phyloP scores from a whole-genome alignment of 2,113 vertebrate genomes.

The Cyanoderma ruficeps region DNA sequence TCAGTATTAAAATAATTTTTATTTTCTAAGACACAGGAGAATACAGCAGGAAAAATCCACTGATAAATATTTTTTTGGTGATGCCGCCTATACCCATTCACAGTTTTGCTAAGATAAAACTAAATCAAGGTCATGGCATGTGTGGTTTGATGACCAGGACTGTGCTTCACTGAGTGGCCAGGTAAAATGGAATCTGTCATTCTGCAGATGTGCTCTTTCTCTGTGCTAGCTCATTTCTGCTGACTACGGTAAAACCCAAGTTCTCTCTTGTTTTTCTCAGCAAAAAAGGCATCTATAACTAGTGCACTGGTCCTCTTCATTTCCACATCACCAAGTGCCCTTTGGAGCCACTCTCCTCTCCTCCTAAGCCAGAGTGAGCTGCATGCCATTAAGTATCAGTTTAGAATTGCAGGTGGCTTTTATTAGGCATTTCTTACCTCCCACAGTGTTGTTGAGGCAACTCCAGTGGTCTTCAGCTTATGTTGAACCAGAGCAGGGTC shows the following conservation, averaged over 20 bases:
- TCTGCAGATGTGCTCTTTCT: background rate
- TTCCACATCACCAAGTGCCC: background rate
- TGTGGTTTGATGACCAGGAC: background rate
- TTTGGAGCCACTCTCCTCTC: background rate
- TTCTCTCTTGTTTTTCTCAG: background rate
- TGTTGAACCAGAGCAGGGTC: background rate
- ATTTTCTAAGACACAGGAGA: background rate
- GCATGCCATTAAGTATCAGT: background rate
- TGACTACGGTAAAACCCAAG: background rate
- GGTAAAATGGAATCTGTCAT: background rate
- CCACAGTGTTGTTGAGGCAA: background rate
- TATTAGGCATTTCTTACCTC: background rate
- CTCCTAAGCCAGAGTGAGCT: background rate
- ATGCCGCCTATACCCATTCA: background rate
- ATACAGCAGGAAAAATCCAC: background rate
- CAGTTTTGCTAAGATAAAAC: background rate
- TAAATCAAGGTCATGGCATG: background rate
- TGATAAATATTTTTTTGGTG: background rate
- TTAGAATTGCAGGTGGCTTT: background rate
- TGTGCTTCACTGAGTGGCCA: background rate
- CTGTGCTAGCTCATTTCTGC: background rate
- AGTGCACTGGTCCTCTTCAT: background rate
- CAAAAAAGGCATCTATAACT: background rate
- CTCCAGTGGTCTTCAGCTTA: background rate
- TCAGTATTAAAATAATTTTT: background rate